Evolutionary conservation across 2,797 vertebrate genomes (phyloP).

Genomic region (Mormyrops boulengeri): DNA sequence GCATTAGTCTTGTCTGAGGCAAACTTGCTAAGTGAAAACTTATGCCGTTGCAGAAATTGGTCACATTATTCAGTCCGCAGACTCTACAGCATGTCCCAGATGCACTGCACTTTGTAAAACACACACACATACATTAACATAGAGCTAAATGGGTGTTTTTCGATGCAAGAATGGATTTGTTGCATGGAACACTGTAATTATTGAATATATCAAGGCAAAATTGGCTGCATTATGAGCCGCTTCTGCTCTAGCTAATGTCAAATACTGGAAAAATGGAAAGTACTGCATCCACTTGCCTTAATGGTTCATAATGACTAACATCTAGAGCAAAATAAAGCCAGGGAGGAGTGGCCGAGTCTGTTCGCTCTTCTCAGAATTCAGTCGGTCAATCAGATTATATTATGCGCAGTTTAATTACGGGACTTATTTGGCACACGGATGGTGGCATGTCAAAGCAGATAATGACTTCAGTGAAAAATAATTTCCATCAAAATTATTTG

Average conservation of each 20-base stretch:
- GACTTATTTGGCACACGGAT: neutral
- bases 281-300: neutral
- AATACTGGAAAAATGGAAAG: neutral
- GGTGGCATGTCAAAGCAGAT: neutral
- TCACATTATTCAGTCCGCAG: neutral
- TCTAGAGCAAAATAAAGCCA: neutral
- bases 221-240: neutral
- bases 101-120: neutral
- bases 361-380: neutral
- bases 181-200: neutral
- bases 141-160: neutral
- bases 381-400: neutral
- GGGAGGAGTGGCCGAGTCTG: neutral
- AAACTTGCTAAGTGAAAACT: neutral
- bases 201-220: neutral
- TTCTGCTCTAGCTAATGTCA: neutral
- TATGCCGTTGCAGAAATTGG: neutral
- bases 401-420: neutral
- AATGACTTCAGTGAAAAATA: neutral
- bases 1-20: neutral
- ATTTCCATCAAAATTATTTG: neutral
- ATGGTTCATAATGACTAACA: slow-evolving; percentile 6
- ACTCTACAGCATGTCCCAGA: neutral
- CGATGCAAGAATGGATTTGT: neutral
- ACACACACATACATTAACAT: neutral